Base-by-base conservation (phyloP, 2,113 vertebrate species). In the Callaeas wilsoni region DNA sequence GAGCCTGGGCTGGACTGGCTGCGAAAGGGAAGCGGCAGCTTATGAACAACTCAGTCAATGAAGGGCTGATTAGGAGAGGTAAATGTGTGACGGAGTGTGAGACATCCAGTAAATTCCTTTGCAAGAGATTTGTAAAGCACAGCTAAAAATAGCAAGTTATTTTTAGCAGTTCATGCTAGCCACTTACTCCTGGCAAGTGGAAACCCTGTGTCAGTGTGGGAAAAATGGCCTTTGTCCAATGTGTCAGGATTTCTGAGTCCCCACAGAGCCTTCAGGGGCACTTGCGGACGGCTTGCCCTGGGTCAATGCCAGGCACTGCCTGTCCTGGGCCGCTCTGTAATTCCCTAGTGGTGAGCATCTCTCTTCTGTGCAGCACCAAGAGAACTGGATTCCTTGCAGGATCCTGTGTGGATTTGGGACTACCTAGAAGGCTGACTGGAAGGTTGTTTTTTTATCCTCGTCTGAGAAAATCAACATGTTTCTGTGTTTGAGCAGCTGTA, bases 71-170 rank as follows among this genome's bases (percentile, higher is more conserved):
- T 57, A 70, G 59, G 30, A 84, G 41, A 50, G 78, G 65, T 53
- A 67, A 82, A 63, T 57, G 5, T 41, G 7, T 78, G 56, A 65
- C 56, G 60, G 71, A 57, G 44, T 27, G 35, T 87, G 37, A 75
- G 82, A 59, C 57, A 14, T 30, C 30, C 83, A 78, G 44, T 64
- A 56, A 62, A 76, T 76, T 73, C 93, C 71, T 92, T 26, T 76
- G 29, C 75, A 30, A n/a, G 67, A 20, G 63, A 12, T 76, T 80
- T 56, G 67, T 90, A 25, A 90, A 92, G 68, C 50, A 29, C 22
- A n/a, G 79, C 89, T 94, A 88, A 88, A 76, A 71, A 90, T 76
- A 94, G 94, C 33, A 22, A 16, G 49, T 41, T 94, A 88, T 90
- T 95, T 95, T 92, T 76, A 92, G 91, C 64, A 41, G 60, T 42